Evolutionary conservation across 2,113 vertebrate genomes (phyloP).

Genomic region (Dunckerocampus dactyliophorus): DNA sequence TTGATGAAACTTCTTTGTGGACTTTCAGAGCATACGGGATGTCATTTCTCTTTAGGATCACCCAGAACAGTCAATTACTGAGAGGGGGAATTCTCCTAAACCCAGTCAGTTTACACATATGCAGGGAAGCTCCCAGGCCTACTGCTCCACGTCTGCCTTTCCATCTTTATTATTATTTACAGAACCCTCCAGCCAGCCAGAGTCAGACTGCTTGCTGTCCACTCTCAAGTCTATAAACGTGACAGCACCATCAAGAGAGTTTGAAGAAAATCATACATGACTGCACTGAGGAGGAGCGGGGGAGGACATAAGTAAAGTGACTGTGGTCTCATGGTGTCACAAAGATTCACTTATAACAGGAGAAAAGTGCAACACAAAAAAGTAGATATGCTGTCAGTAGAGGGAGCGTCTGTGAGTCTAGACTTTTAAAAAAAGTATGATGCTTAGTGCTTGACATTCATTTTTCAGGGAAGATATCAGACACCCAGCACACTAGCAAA

Average conservation of each 20-base stretch:
- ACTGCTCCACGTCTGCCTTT: constrained; percentile 41
- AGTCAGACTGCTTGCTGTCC: constrained; percentile 41
- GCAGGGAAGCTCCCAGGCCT: constrained; percentile 29
- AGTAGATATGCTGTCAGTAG: constrained; percentile 29
- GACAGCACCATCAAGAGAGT: constrained; percentile 31
- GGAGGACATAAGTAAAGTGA: constrained; percentile 30
- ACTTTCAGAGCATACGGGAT: constrained; percentile 37
- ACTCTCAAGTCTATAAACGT: constrained; percentile 41
- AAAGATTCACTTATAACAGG: constrained; percentile 30
- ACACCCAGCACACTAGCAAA: constrained; percentile 65
- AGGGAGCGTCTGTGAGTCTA: background rate
- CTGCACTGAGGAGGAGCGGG: constrained; percentile 8
- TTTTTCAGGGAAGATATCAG: constrained; percentile 71
- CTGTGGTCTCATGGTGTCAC: constrained; percentile 34
- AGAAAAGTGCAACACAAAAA: constrained; percentile 12
- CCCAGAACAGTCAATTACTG: constrained; percentile 41
- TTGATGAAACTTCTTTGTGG: constrained; percentile 18
- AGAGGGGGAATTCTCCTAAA: constrained; percentile 23
- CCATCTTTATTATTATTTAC: constrained; percentile 44
- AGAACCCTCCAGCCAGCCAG: constrained; percentile 34
- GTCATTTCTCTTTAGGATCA: constrained; percentile 44
- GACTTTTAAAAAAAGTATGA: constrained; percentile 23
- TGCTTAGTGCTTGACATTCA: constrained; percentile 62
- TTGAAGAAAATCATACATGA: constrained; percentile 2
- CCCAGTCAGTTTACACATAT: background rate